phyloP scores from a whole-genome alignment of 2,113 vertebrate species.

The Rhynchomys soricoides region DNA sequence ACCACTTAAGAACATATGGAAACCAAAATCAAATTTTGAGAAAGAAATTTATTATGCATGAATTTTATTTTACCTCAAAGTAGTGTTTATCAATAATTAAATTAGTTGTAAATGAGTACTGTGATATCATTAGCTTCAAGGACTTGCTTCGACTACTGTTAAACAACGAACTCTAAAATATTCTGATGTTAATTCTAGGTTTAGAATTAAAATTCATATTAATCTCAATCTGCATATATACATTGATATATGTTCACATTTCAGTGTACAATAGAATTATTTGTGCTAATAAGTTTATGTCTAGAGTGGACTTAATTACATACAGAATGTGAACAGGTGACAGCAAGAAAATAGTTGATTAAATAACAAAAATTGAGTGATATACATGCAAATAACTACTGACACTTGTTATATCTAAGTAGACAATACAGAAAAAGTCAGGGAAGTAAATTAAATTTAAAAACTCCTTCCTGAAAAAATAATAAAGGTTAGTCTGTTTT shows the following conservation, averaged over 20 bases:
- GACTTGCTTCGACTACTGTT: conserved; percentile 24
- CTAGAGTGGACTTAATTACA: neutral
- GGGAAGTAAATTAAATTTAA: neutral
- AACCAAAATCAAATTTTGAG: conserved; percentile 20
- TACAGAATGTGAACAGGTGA: neutral
- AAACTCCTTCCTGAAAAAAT: neutral
- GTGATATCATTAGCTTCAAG: conserved; percentile 23
- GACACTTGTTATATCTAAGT: neutral
- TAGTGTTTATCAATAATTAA: neutral
- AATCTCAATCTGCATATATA: neutral
- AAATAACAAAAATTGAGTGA: neutral
- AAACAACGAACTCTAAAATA: conserved; percentile 21
- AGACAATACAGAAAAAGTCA: neutral
- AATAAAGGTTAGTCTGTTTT: neutral
- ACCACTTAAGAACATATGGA: neutral
- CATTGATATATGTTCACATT: conserved; percentile 18
- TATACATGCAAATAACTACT: neutral
- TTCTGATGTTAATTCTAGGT: conserved; percentile 13
- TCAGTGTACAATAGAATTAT: neutral
- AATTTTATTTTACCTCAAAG: neutral
- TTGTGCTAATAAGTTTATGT: neutral
- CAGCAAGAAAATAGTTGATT: neutral
- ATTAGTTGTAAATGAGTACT: neutral
- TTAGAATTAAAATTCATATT: neutral
- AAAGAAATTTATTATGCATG: neutral